Evolutionary conservation across 2,888 invertebrate genomes (phyloP), one percentile per base, ranked within the genome.

Genomic region (Rhodophaea formosa): DNA sequence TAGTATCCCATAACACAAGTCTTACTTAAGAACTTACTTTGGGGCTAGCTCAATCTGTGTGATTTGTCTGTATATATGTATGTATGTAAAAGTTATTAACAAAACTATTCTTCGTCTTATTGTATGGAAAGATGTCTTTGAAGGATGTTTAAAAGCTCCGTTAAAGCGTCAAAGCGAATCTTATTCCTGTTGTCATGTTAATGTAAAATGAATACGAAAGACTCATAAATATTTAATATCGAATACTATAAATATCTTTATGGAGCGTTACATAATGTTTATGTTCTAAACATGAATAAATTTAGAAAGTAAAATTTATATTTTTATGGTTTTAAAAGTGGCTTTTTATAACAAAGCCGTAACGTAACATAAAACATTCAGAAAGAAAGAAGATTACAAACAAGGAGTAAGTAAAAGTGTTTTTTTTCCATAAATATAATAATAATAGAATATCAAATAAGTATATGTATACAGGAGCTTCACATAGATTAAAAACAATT

Each of bases 251-350:
- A 39, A 39, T 7, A 51, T 35, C 8, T 35, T 51, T 51, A 51
- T 14, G 17, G 16, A n/a, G 12, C 7, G 3, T 51, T 51, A 35
- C 17, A 51, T 51, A 35, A 51, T 16, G 35, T 32, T 14, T 12
- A 51, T 51, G 16, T 16, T 6, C 16, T n/a, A 23, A 23, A 23
- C 5, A 51, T 51, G 32, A 51, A 51, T 51, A 51, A 12, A 49
- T 51, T 17, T 51, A 35, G 16, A 51, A 51, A 51, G 51, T 51
- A 17, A 39, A 47, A 15, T 30, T 35, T 35, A 30, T 35, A 39
- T 17, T 17, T 35, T 35, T 39, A 35, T 47, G 29, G 23, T 15
- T 49, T n/a, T 29, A 16, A 7, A 30, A 51, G 32, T 32, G 16
- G 8, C 15, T 15, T 35, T 46, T 35, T n/a, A 23, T 3, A 23